These are phyloP conservation scores for Buceros bicornis DNA, from an alignment of 2,797 vertebrate species.

Conservation along the genomic window DNA sequence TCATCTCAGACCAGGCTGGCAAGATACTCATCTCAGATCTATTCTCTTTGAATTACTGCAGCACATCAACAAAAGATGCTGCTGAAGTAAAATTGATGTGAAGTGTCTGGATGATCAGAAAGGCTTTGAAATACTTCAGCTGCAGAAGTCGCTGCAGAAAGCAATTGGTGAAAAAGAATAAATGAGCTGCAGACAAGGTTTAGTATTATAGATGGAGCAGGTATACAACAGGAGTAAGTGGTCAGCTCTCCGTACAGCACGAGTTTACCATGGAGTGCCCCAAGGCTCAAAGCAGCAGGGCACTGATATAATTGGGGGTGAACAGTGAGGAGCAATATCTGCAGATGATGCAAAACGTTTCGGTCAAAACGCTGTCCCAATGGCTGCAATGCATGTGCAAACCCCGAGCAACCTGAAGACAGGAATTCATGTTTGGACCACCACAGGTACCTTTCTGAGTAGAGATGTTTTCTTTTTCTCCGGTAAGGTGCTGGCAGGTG, in stretches of 20 bases:
- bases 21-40: background rate
- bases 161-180: background rate
- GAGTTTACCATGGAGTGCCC: background rate
- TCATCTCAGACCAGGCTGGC: background rate
- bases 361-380: background rate
- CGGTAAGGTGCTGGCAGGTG: background rate
- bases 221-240: background rate
- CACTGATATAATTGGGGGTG: background rate
- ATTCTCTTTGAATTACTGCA: background rate
- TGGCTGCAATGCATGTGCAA: background rate
- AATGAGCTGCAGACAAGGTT: background rate
- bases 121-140: conserved; percentile 5
- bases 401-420: background rate
- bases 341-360: background rate
- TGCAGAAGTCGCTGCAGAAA: background rate
- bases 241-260: background rate
- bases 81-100: background rate
- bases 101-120: conserved; percentile 13
- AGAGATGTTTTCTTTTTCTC: background rate
- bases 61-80: conserved; percentile 8
- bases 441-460: background rate
- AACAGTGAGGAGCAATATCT: background rate
- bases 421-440: background rate
- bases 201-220: background rate
- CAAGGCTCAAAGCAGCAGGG: background rate